Evolutionary conservation across 1,140 invertebrate genomes (phyloP).

Genomic region (Luehdorfia chinensis): DNA sequence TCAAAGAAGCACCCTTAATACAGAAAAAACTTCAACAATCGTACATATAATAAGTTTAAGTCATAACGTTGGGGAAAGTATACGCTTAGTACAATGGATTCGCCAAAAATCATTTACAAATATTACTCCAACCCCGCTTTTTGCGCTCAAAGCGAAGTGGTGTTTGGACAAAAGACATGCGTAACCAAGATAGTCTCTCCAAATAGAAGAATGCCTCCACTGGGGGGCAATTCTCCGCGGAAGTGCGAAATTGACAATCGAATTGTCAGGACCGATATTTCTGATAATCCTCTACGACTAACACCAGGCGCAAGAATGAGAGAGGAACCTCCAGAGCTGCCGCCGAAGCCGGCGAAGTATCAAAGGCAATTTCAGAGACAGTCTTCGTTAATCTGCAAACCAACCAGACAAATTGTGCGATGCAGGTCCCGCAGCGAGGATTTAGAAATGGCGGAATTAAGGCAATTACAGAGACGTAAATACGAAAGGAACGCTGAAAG

Average conservation of each 20-base stretch:
- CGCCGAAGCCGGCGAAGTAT: conserved; percentile 62
- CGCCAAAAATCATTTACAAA: conserved; percentile 74
- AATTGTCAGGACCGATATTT: conserved; percentile 71
- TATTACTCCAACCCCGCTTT: conserved; percentile 87
- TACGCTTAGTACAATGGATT: conserved; percentile 67
- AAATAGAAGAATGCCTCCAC: conserved; percentile 54
- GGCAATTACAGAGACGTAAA: conserved; percentile 35
- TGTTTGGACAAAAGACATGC: conserved; percentile 68
- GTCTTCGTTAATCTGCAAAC: conserved; percentile 56
- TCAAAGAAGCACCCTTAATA: conserved; percentile 37
- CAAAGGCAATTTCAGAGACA: conserved; percentile 57
- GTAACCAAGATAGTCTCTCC: conserved; percentile 52
- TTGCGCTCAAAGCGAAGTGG: conserved; percentile 84
- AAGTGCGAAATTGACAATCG: conserved; percentile 48
- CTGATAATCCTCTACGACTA: conserved; percentile 70
- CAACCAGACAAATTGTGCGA: conserved; percentile 40
- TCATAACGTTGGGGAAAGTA: conserved; percentile 30
- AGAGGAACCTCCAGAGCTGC: conserved; percentile 64
- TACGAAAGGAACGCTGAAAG: conserved; percentile 47
- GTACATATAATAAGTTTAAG: conserved; percentile 13
- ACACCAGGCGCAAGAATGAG: conserved; percentile 38
- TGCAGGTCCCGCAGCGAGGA: conserved; percentile 63
- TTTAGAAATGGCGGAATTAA: conserved; percentile 67
- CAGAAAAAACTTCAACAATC: conserved; percentile 36
- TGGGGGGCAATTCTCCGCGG: conserved; percentile 60